These are phyloP conservation scores for Notospermus geniculatus DNA, from an alignment of 1,140 invertebrate genomes.

Conservation along the genomic window DNA sequence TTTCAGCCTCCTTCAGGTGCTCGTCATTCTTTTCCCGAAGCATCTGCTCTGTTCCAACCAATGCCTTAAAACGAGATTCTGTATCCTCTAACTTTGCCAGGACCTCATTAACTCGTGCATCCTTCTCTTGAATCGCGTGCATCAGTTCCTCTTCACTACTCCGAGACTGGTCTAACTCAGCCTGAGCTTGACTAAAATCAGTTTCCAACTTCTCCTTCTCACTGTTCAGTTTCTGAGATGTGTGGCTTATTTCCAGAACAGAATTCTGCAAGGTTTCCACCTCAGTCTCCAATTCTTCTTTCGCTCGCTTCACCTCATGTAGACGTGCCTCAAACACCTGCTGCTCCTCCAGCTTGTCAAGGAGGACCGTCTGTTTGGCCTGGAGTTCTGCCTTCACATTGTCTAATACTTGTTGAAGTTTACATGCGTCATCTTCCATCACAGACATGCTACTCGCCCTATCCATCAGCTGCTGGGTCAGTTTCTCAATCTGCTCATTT, in stretches of 20 bases:
- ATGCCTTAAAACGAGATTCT: background rate
- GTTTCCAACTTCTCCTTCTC: too few species aligned
- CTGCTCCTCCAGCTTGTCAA: too few species aligned
- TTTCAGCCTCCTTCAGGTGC: constrained; percentile 6
- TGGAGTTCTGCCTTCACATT: too few species aligned
- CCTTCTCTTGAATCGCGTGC: constrained; percentile 18
- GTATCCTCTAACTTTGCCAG: constrained; percentile 8
- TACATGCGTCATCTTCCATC: background rate
- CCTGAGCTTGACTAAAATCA: too few species aligned
- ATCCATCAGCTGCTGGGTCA: constrained; percentile 18
- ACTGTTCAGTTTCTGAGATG: too few species aligned
- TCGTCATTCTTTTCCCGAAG: constrained; percentile 9
- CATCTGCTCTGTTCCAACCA: constrained; percentile 3
- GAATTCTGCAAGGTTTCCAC: too few species aligned
- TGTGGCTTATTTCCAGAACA: too few species aligned
- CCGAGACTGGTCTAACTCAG: constrained; percentile 19
- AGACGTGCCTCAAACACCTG: too few species aligned
- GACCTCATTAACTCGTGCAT: constrained; percentile 18
- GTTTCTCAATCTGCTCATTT: constrained; percentile 12
- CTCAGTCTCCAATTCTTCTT: too few species aligned
- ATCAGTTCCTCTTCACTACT: constrained; percentile 22
- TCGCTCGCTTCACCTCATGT: too few species aligned
- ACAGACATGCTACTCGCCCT: constrained; percentile 32
- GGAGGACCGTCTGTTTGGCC: too few species aligned
- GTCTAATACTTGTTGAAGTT: too few species aligned